These are phyloP conservation scores for Pantala flavescens DNA, from an alignment of 1,140 invertebrate genomes.

Conservation along the genomic window DNA sequence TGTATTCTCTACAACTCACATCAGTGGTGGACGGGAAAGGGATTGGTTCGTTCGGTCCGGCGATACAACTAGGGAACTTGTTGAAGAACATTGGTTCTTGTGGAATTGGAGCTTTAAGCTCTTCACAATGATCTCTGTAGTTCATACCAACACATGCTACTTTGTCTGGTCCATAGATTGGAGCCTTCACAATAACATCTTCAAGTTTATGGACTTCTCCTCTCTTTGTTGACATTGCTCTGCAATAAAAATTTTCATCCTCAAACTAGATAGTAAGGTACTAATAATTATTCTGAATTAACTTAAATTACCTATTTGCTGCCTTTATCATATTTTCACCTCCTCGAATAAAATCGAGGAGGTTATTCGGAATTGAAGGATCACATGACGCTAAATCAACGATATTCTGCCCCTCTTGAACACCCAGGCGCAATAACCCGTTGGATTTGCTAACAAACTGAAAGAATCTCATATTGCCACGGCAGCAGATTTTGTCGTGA, in stretches of 20 bases:
- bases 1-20: background rate
- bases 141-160: conserved; percentile 69
- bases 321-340: conserved; percentile 37
- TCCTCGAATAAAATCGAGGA: conserved; percentile 44
- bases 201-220: conserved; percentile 24
- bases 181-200: conserved; percentile 49
- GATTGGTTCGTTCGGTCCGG: conserved; percentile 64
- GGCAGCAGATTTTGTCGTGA: too few species aligned
- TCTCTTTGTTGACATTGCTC: conserved; percentile 11
- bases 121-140: conserved; percentile 66
- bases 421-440: conserved; percentile 43
- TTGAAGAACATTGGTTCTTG: conserved; percentile 66
- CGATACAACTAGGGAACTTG: conserved; percentile 67
- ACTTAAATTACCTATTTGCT: conserved; percentile 39
- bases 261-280: background rate
- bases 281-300: background rate
- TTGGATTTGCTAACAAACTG: conserved; percentile 39
- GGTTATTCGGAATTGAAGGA: conserved; percentile 44
- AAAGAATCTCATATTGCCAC: conserved; percentile 35
- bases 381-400: conserved; percentile 46
- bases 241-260: conserved; percentile 3
- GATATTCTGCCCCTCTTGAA: conserved; percentile 41
- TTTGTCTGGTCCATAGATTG: conserved; percentile 62
- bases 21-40: conserved; percentile 48
- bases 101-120: conserved; percentile 59